These are phyloP conservation scores for Coracias cyanogaster DNA, from an alignment of 2,797 vertebrate genomes.

Conservation along the genomic window DNA sequence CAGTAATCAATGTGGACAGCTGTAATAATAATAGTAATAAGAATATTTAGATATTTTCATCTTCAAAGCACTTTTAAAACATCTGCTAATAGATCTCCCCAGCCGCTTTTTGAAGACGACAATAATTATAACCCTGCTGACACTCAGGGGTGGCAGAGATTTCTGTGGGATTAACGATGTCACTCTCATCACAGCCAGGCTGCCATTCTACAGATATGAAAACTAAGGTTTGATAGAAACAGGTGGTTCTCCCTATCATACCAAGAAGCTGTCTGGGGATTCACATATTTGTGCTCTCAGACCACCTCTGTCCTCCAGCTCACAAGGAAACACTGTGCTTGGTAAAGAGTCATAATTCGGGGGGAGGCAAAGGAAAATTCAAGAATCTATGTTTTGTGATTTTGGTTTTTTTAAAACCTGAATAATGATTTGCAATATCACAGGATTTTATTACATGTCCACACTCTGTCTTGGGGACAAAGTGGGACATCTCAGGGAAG, in stretches of 20 bases:
- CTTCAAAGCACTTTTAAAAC: constrained; percentile 5
- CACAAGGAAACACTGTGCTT: fast-evolving
- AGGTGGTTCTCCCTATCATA: fast-evolving
- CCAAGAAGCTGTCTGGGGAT: neutral
- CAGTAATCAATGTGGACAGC: neutral
- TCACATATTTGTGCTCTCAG: neutral
- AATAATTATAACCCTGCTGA: neutral
- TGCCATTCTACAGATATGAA: neutral
- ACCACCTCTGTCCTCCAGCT: neutral
- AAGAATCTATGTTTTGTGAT: neutral
- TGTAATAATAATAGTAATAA: neutral
- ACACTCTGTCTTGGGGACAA: neutral
- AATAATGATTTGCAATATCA: neutral
- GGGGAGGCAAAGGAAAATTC: neutral
- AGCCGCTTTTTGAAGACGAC: neutral
- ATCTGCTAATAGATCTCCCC: neutral
- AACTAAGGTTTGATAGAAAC: neutral
- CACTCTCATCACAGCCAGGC: neutral
- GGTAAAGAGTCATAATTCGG: fast-evolving
- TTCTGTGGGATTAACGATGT: neutral
- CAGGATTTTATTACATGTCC: neutral
- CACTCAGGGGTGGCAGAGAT: neutral
- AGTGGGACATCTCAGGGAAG: neutral
- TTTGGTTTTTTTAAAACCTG: neutral
- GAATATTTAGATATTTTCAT: constrained; percentile 18